Percentiles rank a stretch among this genome's conserved stretches.
Evolutionary conservation across 2,797 vertebrate genomes (phyloP).

Genomic region (Euthynnus affinis): DNA sequence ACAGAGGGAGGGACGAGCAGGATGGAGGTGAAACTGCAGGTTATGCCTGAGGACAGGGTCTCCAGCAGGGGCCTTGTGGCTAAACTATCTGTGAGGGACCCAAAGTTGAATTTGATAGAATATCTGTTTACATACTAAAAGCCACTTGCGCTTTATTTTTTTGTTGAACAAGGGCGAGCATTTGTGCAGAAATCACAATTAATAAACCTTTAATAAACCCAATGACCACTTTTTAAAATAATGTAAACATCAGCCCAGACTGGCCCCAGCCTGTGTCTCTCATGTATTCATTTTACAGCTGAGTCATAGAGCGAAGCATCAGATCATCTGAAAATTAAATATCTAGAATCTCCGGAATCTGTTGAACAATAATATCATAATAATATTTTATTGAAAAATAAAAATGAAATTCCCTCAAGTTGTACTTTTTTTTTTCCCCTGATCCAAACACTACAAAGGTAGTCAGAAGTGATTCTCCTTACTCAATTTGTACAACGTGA

Average conservation of each 20-base stretch:
- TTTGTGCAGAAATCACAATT: neutral
- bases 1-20: constrained; percentile 49
- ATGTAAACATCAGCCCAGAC: too few relatives aligned
- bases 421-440: neutral
- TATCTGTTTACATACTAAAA: neutral
- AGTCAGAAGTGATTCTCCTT: neutral
- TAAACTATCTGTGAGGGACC: constrained; percentile 4
- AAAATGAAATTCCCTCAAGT: neutral
- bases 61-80: constrained; percentile 4
- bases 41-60: too few relatives aligned
- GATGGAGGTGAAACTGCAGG: too few relatives aligned
- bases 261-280: too few relatives aligned
- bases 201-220: too few relatives aligned
- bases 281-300: too few relatives aligned
- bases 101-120: neutral
- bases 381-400: too few relatives aligned
- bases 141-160: neutral
- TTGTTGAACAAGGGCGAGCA: neutral
- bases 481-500: neutral
- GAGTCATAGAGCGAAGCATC: neutral
- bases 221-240: neutral
- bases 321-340: too few relatives aligned
- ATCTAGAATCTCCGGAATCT: neutral
- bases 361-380: too few relatives aligned
- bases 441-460: neutral